phyloP scores from a whole-genome alignment of 2,888 invertebrate genomes.

The Metellina segmentata region DNA sequence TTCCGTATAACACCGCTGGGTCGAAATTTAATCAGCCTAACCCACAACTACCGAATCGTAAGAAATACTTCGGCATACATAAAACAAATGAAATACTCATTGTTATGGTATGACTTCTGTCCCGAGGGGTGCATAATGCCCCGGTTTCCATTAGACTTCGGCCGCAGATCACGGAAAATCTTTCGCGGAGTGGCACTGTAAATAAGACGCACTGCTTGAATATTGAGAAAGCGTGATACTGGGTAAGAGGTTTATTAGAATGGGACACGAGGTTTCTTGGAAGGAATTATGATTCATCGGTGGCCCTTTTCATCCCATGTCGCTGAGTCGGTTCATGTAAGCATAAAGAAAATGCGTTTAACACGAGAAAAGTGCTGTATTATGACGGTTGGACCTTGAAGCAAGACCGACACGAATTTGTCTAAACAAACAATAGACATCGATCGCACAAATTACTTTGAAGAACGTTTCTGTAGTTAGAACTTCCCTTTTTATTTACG shows the following conservation, averaged over 20 bases:
- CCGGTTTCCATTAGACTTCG: conserved; percentile 8
- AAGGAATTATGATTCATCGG: not conserved
- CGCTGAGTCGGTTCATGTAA: too few relatives aligned
- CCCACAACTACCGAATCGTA: conserved; percentile 26
- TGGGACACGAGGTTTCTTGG: not conserved
- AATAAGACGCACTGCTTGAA: not conserved
- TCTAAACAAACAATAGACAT: too few relatives aligned
- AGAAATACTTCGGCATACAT: conserved; percentile 30
- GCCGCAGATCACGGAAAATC: not conserved
- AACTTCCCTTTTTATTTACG: too few relatives aligned
- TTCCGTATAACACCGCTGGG: conserved; percentile 34
- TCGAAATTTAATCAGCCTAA: conserved; percentile 53
- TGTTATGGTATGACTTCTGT: conserved; percentile 32
- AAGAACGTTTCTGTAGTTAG: too few relatives aligned
- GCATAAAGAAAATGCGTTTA: too few relatives aligned
- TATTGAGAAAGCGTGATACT: not conserved
- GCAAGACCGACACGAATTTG: too few relatives aligned
- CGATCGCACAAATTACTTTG: too few relatives aligned
- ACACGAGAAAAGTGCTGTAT: too few relatives aligned
- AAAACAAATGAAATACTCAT: conserved; percentile 62
- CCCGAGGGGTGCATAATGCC: conserved; percentile 53
- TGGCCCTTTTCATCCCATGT: too few relatives aligned
- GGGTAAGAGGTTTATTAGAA: not conserved
- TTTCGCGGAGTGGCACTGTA: not conserved
- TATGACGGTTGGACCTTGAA: too few relatives aligned